Evolutionary conservation across 2,797 vertebrate species (phyloP).

Genomic region (Channa striata): DNA sequence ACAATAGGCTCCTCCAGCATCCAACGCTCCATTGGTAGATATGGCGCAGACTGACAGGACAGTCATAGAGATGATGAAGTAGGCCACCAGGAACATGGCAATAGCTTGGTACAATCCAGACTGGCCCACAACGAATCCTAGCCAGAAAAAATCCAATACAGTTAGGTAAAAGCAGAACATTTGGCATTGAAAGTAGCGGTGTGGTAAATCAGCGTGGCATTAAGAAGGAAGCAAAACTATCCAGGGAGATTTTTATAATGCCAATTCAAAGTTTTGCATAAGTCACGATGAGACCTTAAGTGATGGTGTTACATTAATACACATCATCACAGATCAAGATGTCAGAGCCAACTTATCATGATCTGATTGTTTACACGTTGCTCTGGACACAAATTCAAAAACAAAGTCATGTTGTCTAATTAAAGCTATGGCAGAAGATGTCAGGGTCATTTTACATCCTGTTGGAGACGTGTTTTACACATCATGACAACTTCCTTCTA

Average conservation of each 20-base stretch:
- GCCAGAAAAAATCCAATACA: slow-evolving; percentile 9
- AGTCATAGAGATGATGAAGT: slow-evolving; percentile 93
- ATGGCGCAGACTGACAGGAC: slow-evolving; percentile 93
- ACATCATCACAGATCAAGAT: too few species aligned
- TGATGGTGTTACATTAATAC: too few species aligned
- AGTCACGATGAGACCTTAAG: too few species aligned
- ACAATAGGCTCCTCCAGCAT: slow-evolving; percentile 94
- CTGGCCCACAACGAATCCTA: slow-evolving; percentile 88
- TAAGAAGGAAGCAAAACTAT: slow-evolving; percentile 15
- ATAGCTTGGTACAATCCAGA: slow-evolving; percentile 90
- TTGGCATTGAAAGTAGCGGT: too few species aligned
- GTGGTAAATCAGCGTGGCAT: too few species aligned
- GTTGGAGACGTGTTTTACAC: neutral
- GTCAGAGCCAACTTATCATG: too few species aligned
- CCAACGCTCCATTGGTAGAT: slow-evolving; percentile 92
- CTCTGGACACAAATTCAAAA: too few species aligned
- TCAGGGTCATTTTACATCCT: neutral
- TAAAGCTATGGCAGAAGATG: too few species aligned
- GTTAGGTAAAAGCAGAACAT: slow-evolving; percentile 11
- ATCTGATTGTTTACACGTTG: too few species aligned
- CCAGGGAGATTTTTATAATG: too few species aligned
- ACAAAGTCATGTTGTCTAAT: too few species aligned
- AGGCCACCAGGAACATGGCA: slow-evolving; percentile 90
- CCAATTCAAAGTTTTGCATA: too few species aligned
- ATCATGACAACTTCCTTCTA: neutral